Evolutionary conservation across 2,888 invertebrate genomes (phyloP).

Genomic region (Geophilus truncorum): DNA sequence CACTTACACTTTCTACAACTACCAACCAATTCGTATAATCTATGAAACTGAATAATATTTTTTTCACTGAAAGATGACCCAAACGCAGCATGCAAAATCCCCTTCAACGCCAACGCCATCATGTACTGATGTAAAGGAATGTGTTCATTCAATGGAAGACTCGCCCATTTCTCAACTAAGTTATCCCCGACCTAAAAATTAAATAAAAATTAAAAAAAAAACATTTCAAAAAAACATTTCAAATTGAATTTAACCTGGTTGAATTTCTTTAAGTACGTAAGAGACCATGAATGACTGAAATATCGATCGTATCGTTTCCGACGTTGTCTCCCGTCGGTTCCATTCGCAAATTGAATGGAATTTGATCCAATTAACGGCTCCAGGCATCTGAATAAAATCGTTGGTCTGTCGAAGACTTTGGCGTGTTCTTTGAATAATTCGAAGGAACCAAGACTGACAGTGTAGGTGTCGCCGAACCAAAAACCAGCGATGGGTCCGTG

Average conservation of each 20-base stretch:
- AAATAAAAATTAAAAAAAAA: background rate
- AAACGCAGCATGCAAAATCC: slow-evolving; percentile 42
- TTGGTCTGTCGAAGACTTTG: slow-evolving; percentile 47
- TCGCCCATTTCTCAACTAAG: slow-evolving; percentile 43
- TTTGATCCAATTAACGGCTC: slow-evolving; percentile 42
- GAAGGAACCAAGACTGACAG: slow-evolving; percentile 47
- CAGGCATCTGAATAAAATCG: background rate
- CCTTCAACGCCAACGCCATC: slow-evolving; percentile 44
- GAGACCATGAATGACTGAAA: background rate
- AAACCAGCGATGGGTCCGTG: slow-evolving; percentile 49
- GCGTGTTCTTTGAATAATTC: slow-evolving; percentile 47
- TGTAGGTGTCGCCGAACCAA: slow-evolving; percentile 46
- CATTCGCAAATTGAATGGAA: slow-evolving; percentile 37
- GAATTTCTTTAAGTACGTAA: background rate
- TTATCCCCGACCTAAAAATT: slow-evolving; percentile 43
- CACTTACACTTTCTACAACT: too few relatives aligned
- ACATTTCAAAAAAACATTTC: background rate
- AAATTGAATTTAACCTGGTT: background rate
- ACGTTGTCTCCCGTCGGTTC: slow-evolving; percentile 36
- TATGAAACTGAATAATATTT: slow-evolving; percentile 42
- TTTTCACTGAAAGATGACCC: slow-evolving; percentile 45
- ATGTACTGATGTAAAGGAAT: slow-evolving; percentile 45
- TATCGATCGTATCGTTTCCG: background rate
- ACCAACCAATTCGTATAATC: slow-evolving; percentile 44
- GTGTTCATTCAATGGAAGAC: slow-evolving; percentile 45